Evolutionary conservation across 2,797 vertebrate genomes (phyloP).

Genomic region (Varecia variegata): DNA sequence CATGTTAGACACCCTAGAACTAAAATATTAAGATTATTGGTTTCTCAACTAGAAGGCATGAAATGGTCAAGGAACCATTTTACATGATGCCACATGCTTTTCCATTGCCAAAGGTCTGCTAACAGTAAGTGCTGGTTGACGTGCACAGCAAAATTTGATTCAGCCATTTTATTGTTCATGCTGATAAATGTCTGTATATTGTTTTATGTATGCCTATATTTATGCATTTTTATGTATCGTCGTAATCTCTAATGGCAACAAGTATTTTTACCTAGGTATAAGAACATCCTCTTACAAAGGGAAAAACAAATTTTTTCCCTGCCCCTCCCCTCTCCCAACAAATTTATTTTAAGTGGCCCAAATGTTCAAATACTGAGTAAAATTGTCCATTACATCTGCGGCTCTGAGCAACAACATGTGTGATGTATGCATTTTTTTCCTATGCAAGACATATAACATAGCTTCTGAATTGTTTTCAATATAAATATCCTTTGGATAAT

Average conservation of each 20-base stretch:
- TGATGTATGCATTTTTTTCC: not conserved
- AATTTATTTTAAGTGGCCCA: not conserved
- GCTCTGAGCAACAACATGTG: not conserved
- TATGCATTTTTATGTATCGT: not conserved
- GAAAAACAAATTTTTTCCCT: not conserved
- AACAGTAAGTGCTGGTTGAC: not conserved
- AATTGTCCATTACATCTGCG: not conserved
- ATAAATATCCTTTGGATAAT: slow-evolving; percentile 63
- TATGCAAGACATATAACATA: not conserved
- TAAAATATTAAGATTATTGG: not conserved
- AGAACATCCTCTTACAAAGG: not conserved
- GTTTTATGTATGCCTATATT: not conserved
- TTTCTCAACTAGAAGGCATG: not conserved
- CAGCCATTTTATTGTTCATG: not conserved
- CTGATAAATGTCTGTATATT: not conserved
- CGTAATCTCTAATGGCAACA: not conserved
- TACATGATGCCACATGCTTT: accelerated
- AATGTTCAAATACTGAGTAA: not conserved
- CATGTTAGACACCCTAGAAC: not conserved
- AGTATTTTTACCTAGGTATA: not conserved
- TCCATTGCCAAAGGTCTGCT: not conserved
- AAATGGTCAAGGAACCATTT: not conserved
- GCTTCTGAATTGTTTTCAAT: not conserved
- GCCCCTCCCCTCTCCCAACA: not conserved
- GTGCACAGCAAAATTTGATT: not conserved